phyloP scores from a whole-genome alignment of 2,797 vertebrate species.

The Falco novaeseelandiae region DNA sequence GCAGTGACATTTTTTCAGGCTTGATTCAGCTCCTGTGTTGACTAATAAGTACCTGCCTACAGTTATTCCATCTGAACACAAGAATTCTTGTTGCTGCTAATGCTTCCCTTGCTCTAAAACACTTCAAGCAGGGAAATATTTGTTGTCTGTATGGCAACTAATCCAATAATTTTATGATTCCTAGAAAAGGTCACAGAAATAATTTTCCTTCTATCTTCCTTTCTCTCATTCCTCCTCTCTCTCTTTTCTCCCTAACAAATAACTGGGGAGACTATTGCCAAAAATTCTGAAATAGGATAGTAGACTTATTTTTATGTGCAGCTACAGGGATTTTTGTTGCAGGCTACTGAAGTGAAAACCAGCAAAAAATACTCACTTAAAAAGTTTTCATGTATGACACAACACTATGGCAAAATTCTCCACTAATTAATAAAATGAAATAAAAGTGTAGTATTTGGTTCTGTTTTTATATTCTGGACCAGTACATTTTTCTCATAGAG shows the following conservation, averaged over 20 bases:
- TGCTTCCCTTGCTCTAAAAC: not conserved
- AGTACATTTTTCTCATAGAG: fast-evolving
- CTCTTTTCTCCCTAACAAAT: not conserved
- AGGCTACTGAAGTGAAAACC: not conserved
- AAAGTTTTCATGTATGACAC: not conserved
- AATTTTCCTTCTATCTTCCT: not conserved
- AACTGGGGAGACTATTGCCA: not conserved
- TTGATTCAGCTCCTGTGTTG: not conserved
- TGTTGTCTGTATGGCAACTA: not conserved
- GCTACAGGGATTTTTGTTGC: not conserved
- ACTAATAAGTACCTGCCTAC: not conserved
- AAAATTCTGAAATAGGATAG: not conserved
- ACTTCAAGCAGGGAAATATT: not conserved
- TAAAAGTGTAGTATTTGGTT: not conserved
- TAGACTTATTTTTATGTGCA: not conserved
- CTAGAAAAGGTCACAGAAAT: not conserved
- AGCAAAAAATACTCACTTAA: not conserved
- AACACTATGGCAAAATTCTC: not conserved
- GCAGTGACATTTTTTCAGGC: not conserved
- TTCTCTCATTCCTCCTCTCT: not conserved
- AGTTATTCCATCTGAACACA: not conserved
- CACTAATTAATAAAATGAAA: not conserved
- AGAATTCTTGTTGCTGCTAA: not conserved
- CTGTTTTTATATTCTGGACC: not conserved
- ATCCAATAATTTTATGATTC: not conserved